Base-by-base conservation (phyloP, 2,797 vertebrate genomes). In the Kryptolebias ocellatus region DNA sequence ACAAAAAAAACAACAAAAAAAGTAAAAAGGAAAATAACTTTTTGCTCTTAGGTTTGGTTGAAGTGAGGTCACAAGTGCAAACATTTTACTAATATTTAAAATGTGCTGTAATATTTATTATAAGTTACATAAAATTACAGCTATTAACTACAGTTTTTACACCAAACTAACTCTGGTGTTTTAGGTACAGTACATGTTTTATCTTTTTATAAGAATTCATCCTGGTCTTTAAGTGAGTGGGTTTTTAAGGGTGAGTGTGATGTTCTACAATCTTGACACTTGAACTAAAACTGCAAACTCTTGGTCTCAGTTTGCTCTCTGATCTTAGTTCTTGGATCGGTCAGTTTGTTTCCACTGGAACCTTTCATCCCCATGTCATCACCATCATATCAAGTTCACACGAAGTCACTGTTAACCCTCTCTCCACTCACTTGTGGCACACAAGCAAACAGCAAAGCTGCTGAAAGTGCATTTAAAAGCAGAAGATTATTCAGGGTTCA, bases 401-500 rank as follows among this genome's bases (percentile, higher is more conserved):
- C 56, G 56, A 1, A 49, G 3, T 16, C 4, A 47, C 18, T 49
- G 8, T 24, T 24, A 56, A 39, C 11, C n/a, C 4, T 20, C 24
- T n/a, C 4, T 10, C 27, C 18, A 20, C 8, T 59, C 17, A 29
- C 24, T 53, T 29, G 47, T 59, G 42, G 20, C 20, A 24, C 15
- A 53, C 50, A 53, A 28, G 17, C 29, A 65, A 20, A 60, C 31
- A 16, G 45, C 62, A 53, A 59, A 53, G n/a, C 20, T 47, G 69
- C 54, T 29, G 39, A 24, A 24, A 24, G 20, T 24, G 20, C 20
- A 24, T 42, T 47, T 16, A 16, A 47, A 47, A 16, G n/a, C 45
- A 47, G 17, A 47, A 47, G 2, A 17, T 4, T 7, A 17, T 47
- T 47, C 15, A 47, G 1, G n/a, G 16, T 47, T 17, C 15, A n/a